Percentiles rank a stretch among this genome's conserved stretches.
Conservation (phyloP, 2,113 vertebrate species). For the Perca fluviatilis region DNA sequence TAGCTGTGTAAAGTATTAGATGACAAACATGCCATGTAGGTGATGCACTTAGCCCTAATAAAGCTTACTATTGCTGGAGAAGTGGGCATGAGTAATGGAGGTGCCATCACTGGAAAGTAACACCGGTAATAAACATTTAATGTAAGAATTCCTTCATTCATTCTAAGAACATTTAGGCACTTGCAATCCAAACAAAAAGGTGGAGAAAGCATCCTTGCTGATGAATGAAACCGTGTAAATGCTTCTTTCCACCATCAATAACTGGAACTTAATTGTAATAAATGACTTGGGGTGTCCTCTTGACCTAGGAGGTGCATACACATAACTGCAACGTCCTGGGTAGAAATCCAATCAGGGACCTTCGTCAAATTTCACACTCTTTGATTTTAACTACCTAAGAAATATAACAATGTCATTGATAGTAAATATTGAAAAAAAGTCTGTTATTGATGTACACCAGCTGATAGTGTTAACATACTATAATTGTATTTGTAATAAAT, state of each 20-base stretch:
- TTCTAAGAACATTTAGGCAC: constrained; percentile 15
- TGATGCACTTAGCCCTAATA: constrained; percentile 17
- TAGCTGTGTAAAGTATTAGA: constrained; percentile 20
- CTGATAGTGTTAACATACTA: neutral
- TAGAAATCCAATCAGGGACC: neutral
- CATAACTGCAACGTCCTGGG: neutral
- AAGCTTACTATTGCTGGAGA: constrained; percentile 51
- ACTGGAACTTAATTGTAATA: too few relatives aligned
- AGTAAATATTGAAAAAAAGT: neutral
- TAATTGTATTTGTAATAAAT: neutral
- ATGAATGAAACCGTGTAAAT: neutral
- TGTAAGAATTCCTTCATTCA: constrained; percentile 12
- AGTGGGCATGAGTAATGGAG: constrained; percentile 64
- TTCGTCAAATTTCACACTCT: neutral
- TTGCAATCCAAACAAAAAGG: neutral
- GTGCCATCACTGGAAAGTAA: constrained; percentile 67
- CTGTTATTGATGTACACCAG: neutral
- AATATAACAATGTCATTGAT: too few relatives aligned
- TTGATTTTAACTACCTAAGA: too few relatives aligned
- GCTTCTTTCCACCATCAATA: neutral
- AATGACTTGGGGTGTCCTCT: neutral
- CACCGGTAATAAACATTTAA: constrained; percentile 40
- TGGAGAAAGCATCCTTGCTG: neutral
- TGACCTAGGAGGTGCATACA: neutral
- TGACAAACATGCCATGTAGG: constrained; percentile 15